Evolutionary conservation across 2,113 vertebrate genomes (phyloP).

Genomic region (Apaloderma vittatum): DNA sequence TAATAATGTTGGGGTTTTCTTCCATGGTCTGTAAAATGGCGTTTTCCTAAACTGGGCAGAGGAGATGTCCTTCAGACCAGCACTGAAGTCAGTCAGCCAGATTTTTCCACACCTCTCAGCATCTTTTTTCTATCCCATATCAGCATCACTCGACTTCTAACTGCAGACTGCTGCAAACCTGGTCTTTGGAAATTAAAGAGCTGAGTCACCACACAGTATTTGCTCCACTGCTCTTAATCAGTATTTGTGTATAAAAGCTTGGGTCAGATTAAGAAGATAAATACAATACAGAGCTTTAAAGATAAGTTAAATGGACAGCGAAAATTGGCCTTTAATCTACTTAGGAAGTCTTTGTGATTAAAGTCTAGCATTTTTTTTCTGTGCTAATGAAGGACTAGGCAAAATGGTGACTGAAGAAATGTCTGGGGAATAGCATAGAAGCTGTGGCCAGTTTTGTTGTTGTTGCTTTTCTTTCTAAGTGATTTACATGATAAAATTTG

Average conservation of each 20-base stretch:
- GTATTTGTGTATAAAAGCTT: neutral
- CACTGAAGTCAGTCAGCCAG: neutral
- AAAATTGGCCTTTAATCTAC: constrained; percentile 37
- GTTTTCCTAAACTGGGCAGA: neutral
- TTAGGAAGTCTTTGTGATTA: constrained; percentile 35
- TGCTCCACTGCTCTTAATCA: neutral
- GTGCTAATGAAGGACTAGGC: neutral
- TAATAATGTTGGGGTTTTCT: neutral
- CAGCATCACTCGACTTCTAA: neutral
- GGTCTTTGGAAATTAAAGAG: neutral
- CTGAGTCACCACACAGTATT: neutral
- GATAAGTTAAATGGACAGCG: constrained; percentile 31
- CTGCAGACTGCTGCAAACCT: neutral
- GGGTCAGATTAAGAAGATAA: constrained; percentile 22
- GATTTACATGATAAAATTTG: neutral
- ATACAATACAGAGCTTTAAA: constrained; percentile 15
- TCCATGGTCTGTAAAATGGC: neutral
- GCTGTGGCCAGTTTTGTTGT: rapidly evolving
- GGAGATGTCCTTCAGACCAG: neutral
- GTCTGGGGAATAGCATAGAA: neutral
- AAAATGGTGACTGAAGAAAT: neutral
- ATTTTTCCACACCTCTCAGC: neutral
- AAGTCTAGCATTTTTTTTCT: neutral
- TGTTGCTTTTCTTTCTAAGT: neutral
- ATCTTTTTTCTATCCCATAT: neutral